These are phyloP conservation scores for Triplophysa bombifrons DNA, from an alignment of 2,797 vertebrate species.

Conservation along the genomic window DNA sequence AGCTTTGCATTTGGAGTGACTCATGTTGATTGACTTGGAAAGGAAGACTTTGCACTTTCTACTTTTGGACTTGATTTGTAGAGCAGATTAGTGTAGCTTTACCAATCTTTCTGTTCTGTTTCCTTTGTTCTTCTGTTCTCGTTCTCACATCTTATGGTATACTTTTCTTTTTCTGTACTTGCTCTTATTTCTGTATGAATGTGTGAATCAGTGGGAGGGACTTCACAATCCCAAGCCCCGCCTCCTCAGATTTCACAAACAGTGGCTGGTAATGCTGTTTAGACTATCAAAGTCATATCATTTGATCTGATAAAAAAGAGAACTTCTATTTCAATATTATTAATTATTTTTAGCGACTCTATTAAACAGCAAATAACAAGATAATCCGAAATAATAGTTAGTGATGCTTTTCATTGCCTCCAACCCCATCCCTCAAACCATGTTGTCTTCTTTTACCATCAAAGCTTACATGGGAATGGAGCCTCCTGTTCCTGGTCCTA, in stretches of 20 bases:
- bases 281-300: neutral
- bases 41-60: neutral
- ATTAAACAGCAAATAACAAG: too few species aligned
- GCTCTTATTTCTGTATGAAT: conserved; percentile 21
- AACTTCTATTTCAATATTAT: too few species aligned
- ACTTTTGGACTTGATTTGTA: neutral
- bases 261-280: conserved; percentile 42
- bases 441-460: conserved; percentile 12
- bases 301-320: neutral
- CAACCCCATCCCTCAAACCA: conserved; percentile 1
- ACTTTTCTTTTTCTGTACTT: conserved; percentile 7
- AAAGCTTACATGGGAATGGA: conserved; percentile 38
- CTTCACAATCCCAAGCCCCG: conserved; percentile 5
- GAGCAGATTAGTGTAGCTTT: neutral
- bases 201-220: conserved; percentile 18
- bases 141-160: conserved; percentile 4
- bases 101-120: neutral
- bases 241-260: conserved; percentile 24
- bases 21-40: neutral
- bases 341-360: too few species aligned
- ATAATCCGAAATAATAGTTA: too few species aligned
- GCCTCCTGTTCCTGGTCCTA: neutral
- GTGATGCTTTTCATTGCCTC: neutral
- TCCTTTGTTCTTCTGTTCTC: neutral
- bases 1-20: neutral